These are phyloP conservation scores for Eucidaris tribuloides DNA, from an alignment of 35 echinoderm and acorn worm genomes.

Conservation along the genomic window DNA sequence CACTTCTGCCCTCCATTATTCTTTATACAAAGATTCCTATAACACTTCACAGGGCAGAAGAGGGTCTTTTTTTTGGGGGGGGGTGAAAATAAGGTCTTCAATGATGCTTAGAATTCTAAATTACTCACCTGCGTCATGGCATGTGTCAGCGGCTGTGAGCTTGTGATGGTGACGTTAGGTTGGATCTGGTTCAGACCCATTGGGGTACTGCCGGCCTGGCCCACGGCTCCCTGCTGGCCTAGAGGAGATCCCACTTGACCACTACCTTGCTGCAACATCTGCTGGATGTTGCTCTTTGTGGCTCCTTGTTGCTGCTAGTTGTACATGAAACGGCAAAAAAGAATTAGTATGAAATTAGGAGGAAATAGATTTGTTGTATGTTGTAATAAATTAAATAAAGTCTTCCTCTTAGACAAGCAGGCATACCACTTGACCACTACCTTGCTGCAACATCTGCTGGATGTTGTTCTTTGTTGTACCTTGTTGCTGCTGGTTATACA, in stretches of 20 bases:
- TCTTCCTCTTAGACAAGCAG: too few relatives aligned
- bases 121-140: not conserved
- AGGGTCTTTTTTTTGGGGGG: too few relatives aligned
- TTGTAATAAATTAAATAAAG: too few relatives aligned
- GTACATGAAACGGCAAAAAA: too few relatives aligned
- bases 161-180: slow-evolving; percentile 49
- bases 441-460: not conserved
- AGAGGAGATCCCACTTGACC: not conserved
- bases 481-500: slow-evolving; percentile 39
- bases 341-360: too few relatives aligned
- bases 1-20: too few relatives aligned
- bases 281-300: slow-evolving; percentile 2
- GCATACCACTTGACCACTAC: not conserved
- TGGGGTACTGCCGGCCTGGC: not conserved
- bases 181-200: slow-evolving; percentile 9
- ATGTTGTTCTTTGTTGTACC: not conserved
- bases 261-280: not conserved
- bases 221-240: too few relatives aligned
- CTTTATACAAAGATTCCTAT: too few relatives aligned
- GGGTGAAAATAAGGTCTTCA: too few relatives aligned
- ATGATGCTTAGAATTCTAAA: too few relatives aligned
- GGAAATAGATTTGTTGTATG: too few relatives aligned
- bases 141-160: slow-evolving; percentile 14
- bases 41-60: too few relatives aligned
- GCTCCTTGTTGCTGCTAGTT: slow-evolving; percentile 25